phyloP scores from a whole-genome alignment of 1,140 invertebrate species.

The Tetranychus urticae region DNA sequence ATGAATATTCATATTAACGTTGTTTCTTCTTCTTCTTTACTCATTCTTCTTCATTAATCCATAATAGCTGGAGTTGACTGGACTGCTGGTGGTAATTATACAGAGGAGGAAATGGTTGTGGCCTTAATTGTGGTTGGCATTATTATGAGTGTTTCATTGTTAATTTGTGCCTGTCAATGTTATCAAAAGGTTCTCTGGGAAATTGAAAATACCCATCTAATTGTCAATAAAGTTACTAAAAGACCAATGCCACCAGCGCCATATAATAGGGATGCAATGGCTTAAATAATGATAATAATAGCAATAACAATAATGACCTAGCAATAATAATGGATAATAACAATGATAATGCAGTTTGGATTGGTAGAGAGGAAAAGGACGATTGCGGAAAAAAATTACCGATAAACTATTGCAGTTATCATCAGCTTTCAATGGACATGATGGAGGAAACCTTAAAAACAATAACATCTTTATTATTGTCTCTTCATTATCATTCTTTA shows the following conservation, averaged over 20 bases:
- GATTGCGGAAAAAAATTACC: too few relatives aligned
- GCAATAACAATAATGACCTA: too few relatives aligned
- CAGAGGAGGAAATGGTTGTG: neutral
- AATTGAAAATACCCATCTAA: neutral
- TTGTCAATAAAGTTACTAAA: neutral
- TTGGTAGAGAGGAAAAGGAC: too few relatives aligned
- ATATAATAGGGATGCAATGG: slow-evolving; percentile 1
- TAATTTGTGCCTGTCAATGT: neutral
- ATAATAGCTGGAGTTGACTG: neutral
- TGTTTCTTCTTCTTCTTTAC: neutral
- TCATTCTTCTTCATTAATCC: neutral
- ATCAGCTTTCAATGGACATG: too few relatives aligned
- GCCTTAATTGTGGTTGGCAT: neutral
- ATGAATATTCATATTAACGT: neutral
- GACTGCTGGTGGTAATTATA: slow-evolving; percentile 1
- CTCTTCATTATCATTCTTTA: too few relatives aligned
- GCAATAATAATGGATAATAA: too few relatives aligned
- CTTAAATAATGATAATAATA: neutral
- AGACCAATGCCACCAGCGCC: slow-evolving; percentile 1
- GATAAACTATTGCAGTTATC: too few relatives aligned
- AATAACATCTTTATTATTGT: too few relatives aligned
- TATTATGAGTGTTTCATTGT: neutral
- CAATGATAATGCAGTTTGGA: too few relatives aligned
- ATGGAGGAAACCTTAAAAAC: too few relatives aligned
- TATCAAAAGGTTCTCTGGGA: slow-evolving; percentile 4